Conservation (phyloP, 2,888 invertebrate species). For the Psylliodes chrysocephalus region DNA sequence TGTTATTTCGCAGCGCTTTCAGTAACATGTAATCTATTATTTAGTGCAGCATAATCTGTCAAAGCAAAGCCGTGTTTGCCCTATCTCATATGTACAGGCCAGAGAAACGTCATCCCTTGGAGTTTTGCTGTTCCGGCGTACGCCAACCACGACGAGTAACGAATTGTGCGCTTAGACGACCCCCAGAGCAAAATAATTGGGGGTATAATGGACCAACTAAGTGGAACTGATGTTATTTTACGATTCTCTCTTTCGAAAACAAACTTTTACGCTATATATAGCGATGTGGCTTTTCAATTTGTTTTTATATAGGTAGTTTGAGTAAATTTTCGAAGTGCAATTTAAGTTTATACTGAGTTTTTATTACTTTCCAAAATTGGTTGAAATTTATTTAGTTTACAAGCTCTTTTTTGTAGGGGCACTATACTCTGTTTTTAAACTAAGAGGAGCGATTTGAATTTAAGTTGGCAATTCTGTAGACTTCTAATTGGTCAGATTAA, state of each 20-base stretch:
- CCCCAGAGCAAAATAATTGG: conserved; percentile 54
- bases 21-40: conserved; percentile 57
- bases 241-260: conserved; percentile 36
- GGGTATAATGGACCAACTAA: conserved; percentile 54
- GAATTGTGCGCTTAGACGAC: conserved; percentile 45
- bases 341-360: too few relatives aligned
- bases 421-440: too few relatives aligned
- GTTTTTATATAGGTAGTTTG: too few relatives aligned
- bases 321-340: too few relatives aligned
- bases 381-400: too few relatives aligned
- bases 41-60: conserved; percentile 60
- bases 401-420: too few relatives aligned
- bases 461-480: too few relatives aligned
- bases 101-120: conserved; percentile 31
- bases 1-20: conserved; percentile 46
- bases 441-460: too few relatives aligned
- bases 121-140: conserved; percentile 16
- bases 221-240: conserved; percentile 54
- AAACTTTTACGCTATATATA: background rate
- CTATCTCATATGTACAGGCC: conserved; percentile 58
- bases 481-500: too few relatives aligned
- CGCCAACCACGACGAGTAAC: conserved; percentile 35
- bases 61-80: conserved; percentile 58
- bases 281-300: too few relatives aligned
- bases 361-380: too few relatives aligned